Base-by-base conservation (phyloP, 2,888 invertebrate species). In the Nomada flava region DNA sequence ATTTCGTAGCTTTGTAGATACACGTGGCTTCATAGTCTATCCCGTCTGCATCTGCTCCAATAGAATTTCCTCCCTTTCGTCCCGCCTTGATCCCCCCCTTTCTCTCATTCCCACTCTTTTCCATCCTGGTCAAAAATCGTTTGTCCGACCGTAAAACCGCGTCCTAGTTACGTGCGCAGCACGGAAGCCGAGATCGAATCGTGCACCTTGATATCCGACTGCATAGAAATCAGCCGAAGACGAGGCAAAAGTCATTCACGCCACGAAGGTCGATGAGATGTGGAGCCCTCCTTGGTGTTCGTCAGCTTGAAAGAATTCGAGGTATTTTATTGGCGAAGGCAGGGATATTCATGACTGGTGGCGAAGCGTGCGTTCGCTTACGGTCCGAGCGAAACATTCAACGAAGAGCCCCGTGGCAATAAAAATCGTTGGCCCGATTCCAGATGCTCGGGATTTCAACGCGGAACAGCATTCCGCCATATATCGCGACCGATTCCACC, bases 341-440 rank as follows among this genome's bases (percentile, higher is more conserved):
- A 74, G 65, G 65, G 82, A 80, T 87, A 87, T 86, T 87, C 88
- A 85, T 78, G 86, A 82, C 69, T 62, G 52, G 76, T 67, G 18
- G 47, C 52, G 44, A 59, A 47, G 47, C 82, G 62, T 59, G 47
- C 72, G 86, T 72, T 60, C 57, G 55, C 23, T 23, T 62, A 23
- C 20, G 63, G 15, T 72, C 73, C 65, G 59, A 78, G 64, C 71
- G 82, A 84, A 74, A 84, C 76, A 87, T 87, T 82, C 71, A 82
- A 84, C 81, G 74, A 68, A 62, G 74, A 74, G 79, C 47, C 71
- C 69, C 74, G 79, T 65, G 76, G 86, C 88, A 75, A 87, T 87
- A 87, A 88, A 87, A 88, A 88, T 88, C 73, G 73, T 77, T 87
- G 87, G 88, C 88, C 81, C 81, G 86, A 77, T 83, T 87, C 87